These are phyloP conservation scores for Montipora cactus DNA, from an alignment of 64 coral and sea anemone genomes.

Conservation along the genomic window DNA sequence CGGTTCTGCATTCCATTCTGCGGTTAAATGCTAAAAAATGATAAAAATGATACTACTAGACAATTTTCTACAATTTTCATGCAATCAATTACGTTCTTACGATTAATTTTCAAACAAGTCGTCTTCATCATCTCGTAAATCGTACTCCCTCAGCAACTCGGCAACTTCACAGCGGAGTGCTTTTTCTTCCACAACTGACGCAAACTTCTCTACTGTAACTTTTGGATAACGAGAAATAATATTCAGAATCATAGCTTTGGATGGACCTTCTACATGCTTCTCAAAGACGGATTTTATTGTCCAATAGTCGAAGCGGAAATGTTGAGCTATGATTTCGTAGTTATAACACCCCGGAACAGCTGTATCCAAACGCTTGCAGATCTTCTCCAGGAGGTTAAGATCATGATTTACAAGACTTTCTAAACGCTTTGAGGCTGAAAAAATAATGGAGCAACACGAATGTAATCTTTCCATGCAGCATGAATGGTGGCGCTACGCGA, in stretches of 20 bases:
- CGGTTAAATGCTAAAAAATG: no score
- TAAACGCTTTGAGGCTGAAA: not conserved
- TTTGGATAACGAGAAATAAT: not conserved
- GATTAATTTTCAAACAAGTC: no score
- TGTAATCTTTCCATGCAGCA: no score
- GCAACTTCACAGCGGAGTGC: no score
- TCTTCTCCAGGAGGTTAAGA: not conserved
- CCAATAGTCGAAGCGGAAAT: not conserved
- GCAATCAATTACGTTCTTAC: no score
- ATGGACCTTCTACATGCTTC: not conserved
- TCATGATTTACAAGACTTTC: not conserved
- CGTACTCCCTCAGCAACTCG: no score
- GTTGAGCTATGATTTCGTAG: not conserved
- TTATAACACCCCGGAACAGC: not conserved
- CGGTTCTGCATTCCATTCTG: no score
- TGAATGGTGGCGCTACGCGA: no score
- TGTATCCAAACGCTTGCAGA: not conserved
- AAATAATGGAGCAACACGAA: not conserved
- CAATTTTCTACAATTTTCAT: no score
- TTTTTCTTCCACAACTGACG: not conserved
- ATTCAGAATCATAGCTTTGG: not conserved
- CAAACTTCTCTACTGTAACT: not conserved
- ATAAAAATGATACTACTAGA: no score
- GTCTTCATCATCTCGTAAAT: no score
- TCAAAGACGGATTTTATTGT: not conserved